Evolutionary conservation across 2,113 vertebrate species (phyloP).

Genomic region (Rhegmatorhina hoffmannsi): DNA sequence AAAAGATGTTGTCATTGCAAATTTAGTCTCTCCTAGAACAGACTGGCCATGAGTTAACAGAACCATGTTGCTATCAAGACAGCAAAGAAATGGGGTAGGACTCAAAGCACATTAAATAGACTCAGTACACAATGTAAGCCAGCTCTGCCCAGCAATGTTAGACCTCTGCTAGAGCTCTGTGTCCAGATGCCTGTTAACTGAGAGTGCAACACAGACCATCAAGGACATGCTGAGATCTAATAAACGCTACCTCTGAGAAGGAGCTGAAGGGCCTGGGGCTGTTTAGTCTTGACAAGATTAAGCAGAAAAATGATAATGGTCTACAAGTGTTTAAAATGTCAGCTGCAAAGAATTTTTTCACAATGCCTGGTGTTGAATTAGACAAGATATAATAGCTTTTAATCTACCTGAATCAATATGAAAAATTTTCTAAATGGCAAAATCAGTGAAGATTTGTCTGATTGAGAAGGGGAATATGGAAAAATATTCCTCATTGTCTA

Average conservation of each 20-base stretch:
- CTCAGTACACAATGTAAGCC: neutral
- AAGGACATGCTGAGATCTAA: neutral
- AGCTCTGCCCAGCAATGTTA: neutral
- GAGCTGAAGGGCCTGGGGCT: neutral
- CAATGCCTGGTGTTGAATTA: rapidly evolving
- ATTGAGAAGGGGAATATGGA: neutral
- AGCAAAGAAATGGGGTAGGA: neutral
- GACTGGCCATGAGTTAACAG: neutral
- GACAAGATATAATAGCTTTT: neutral
- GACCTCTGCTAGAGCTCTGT: neutral
- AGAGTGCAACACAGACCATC: neutral
- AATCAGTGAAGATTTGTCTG: neutral
- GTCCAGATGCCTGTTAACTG: neutral
- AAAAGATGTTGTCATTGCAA: neutral
- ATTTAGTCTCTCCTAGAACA: neutral
- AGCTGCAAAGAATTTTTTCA: neutral
- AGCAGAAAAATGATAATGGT: neutral
- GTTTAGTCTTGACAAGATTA: neutral
- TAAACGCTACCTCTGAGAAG: neutral
- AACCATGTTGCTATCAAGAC: neutral
- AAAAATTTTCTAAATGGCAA: neutral
- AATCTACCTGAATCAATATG: neutral
- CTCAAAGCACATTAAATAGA: neutral
- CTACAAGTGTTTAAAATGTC: neutral
- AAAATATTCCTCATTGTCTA: neutral